Conservation (phyloP, 2,113 vertebrate species). For the Gymnogyps californianus region DNA sequence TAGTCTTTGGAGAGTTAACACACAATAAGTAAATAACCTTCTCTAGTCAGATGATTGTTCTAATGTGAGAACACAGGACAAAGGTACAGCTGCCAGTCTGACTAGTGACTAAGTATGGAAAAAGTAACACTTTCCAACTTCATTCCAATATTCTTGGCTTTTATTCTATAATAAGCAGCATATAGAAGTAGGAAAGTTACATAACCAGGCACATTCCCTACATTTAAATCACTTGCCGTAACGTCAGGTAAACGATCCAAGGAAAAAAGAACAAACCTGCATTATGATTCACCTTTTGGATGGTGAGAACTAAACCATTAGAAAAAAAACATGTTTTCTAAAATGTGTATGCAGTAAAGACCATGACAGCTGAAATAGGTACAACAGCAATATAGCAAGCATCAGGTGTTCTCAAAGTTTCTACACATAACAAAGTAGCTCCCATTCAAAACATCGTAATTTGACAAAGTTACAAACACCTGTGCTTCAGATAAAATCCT, state of each 20-base stretch:
- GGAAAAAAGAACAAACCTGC: not conserved
- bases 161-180: not conserved
- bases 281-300: not conserved
- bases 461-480: not conserved
- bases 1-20: not conserved
- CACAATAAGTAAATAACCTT: not conserved
- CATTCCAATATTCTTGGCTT: not conserved
- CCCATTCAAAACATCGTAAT: not conserved
- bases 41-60: not conserved
- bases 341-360: not conserved
- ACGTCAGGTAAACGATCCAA: not conserved
- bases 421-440: not conserved
- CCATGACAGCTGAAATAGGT: not conserved
- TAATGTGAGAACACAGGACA: not conserved
- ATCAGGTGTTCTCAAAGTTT: slow-evolving; percentile 16
- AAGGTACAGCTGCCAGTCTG: not conserved
- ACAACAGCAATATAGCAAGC: not conserved
- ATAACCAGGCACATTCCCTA: not conserved
- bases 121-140: not conserved
- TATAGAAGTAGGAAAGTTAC: not conserved
- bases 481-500: not conserved
- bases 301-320: not conserved
- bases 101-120: not conserved
- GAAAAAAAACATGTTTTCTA: not conserved
- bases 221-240: not conserved